Evolutionary conservation across 2,888 invertebrate genomes (phyloP).

Genomic region (Drosophila cognata): DNA sequence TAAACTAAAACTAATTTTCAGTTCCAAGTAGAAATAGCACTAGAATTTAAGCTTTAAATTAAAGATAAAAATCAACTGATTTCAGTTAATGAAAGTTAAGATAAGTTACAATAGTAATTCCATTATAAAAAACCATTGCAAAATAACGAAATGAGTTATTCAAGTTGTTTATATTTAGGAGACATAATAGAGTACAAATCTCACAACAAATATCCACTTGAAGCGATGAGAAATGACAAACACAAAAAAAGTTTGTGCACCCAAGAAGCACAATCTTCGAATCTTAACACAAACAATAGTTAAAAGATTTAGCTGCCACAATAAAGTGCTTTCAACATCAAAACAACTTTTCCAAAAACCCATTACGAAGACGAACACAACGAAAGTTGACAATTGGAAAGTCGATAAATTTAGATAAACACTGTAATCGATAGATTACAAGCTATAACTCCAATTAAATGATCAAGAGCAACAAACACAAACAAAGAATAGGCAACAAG

Average conservation of each 20-base stretch:
- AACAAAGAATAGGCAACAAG: constrained; percentile 3
- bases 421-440: constrained; percentile 25
- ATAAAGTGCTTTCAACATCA: background rate
- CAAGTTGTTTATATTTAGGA: background rate
- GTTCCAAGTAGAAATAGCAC: no score
- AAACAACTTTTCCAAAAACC: background rate
- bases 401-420: constrained; percentile 11
- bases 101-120: background rate
- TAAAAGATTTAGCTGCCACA: background rate
- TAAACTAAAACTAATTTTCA: background rate
- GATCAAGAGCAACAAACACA: constrained; percentile 6
- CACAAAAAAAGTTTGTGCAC: background rate
- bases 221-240: background rate
- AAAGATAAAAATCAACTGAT: background rate
- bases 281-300: background rate
- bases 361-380: background rate
- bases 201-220: background rate
- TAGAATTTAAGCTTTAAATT: background rate
- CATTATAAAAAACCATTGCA: background rate
- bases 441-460: constrained; percentile 19
- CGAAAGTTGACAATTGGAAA: constrained; percentile 1
- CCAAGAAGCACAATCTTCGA: background rate
- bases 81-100: background rate
- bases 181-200: background rate
- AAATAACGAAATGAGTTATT: background rate